Evolutionary conservation across 2,888 invertebrate species (phyloP).

Genomic region (Noctuana brunneofusca): DNA sequence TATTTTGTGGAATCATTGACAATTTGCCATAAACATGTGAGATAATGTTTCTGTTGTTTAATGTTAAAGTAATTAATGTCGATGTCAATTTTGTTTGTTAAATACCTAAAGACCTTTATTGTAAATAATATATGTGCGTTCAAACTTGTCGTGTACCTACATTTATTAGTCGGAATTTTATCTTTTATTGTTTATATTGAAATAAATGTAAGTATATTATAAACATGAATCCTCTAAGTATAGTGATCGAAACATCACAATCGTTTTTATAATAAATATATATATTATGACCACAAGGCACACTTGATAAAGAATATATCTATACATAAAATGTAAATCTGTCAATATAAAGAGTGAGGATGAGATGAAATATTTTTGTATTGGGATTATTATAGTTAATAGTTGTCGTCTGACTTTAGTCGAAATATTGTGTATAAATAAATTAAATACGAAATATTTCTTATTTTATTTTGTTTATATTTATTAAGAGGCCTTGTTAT

Average conservation of each 20-base stretch:
- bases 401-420: slow-evolving; percentile 71
- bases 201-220: slow-evolving; percentile 47
- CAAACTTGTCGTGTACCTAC: slow-evolving; percentile 59
- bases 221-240: slow-evolving; percentile 38
- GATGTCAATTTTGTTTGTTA: slow-evolving; percentile 51
- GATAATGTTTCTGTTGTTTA: slow-evolving; percentile 73
- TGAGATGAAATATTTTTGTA: slow-evolving; percentile 82
- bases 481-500: too few relatives aligned
- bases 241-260: slow-evolving; percentile 57
- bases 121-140: slow-evolving; percentile 70
- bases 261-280: slow-evolving; percentile 44
- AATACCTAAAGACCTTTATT: slow-evolving; percentile 53
- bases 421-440: slow-evolving; percentile 79
- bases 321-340: slow-evolving; percentile 62
- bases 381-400: slow-evolving; percentile 77
- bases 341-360: slow-evolving; percentile 74
- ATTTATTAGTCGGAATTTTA: slow-evolving; percentile 47
- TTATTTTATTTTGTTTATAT: slow-evolving; percentile 30
- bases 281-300: slow-evolving; percentile 46
- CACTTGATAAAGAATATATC: slow-evolving; percentile 44
- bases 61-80: slow-evolving; percentile 59
- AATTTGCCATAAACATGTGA: slow-evolving; percentile 79
- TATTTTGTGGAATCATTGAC: slow-evolving; percentile 67
- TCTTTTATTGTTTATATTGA: slow-evolving; percentile 39
- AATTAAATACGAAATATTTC: slow-evolving; percentile 60